These are phyloP conservation scores for Cryptocheilus praepositus DNA, from an alignment of 2,888 invertebrate species.

Conservation along the genomic window DNA sequence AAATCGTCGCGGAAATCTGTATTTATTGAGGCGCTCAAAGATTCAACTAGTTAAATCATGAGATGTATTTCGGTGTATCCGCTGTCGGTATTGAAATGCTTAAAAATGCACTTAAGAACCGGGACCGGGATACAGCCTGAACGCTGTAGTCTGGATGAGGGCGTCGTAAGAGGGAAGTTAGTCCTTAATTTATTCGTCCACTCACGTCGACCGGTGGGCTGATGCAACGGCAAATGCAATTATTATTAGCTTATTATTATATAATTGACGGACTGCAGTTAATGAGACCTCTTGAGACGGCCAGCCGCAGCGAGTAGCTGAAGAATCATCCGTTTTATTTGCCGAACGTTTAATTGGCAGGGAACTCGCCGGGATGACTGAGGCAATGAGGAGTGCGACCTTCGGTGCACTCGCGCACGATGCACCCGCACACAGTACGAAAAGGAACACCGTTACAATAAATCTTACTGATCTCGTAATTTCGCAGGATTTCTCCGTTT, in stretches of 20 bases:
- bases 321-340: constrained; percentile 69
- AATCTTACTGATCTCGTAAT: too few relatives aligned
- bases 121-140: constrained; percentile 30
- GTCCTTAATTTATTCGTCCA: constrained; percentile 68
- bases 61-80: constrained; percentile 40
- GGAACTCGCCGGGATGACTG: constrained; percentile 51
- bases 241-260: constrained; percentile 74
- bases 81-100: constrained; percentile 39
- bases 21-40: neutral
- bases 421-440: too few relatives aligned
- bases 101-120: constrained; percentile 51
- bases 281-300: constrained; percentile 74
- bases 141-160: constrained; percentile 52
- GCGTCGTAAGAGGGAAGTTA: constrained; percentile 67
- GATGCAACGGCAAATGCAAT: constrained; percentile 71
- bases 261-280: constrained; percentile 70
- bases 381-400: too few relatives aligned
- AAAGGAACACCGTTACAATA: too few relatives aligned
- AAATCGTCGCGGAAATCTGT: neutral
- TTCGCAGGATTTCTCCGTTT: too few relatives aligned
- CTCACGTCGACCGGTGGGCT: constrained; percentile 59
- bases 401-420: too few relatives aligned
- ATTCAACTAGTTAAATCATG: neutral
- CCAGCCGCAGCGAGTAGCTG: constrained; percentile 56
- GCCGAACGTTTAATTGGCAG: constrained; percentile 68